Evolutionary conservation across 2,113 vertebrate species (phyloP).

Genomic region (Oriolus oriolus): DNA sequence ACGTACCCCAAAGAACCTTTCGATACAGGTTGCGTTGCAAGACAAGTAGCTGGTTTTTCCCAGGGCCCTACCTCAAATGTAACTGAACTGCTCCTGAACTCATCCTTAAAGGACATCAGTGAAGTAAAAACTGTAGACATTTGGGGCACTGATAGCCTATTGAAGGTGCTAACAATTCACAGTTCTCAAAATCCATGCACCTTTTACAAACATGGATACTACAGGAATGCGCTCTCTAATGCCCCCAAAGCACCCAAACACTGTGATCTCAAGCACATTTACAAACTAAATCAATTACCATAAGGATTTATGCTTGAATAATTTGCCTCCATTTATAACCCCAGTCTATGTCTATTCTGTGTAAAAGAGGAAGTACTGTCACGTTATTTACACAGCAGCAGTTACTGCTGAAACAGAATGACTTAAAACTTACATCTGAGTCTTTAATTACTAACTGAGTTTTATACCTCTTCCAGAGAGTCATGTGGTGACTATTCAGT

Average conservation of each 20-base stretch:
- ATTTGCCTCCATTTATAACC: background rate
- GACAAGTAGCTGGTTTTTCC: background rate
- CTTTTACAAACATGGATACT: background rate
- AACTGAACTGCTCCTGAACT: background rate
- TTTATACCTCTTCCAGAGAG: background rate
- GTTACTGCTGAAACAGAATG: background rate
- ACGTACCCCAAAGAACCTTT: background rate
- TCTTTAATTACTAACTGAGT: background rate
- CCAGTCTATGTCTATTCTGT: background rate
- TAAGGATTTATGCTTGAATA: constrained; percentile 23
- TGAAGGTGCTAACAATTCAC: background rate
- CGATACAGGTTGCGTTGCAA: background rate
- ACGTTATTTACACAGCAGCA: background rate
- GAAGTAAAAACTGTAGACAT: background rate
- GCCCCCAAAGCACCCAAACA: background rate
- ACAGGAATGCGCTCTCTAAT: background rate
- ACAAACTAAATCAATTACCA: background rate
- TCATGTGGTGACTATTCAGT: background rate
- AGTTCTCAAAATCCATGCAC: background rate
- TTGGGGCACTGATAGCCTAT: background rate
- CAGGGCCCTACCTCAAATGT: background rate
- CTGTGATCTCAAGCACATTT: background rate
- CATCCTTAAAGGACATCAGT: background rate
- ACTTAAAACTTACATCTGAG: background rate
- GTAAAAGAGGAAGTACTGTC: constrained; percentile 13